Evolutionary conservation across 2,888 invertebrate genomes (phyloP).

Genomic region (Diarsia brunnea): DNA sequence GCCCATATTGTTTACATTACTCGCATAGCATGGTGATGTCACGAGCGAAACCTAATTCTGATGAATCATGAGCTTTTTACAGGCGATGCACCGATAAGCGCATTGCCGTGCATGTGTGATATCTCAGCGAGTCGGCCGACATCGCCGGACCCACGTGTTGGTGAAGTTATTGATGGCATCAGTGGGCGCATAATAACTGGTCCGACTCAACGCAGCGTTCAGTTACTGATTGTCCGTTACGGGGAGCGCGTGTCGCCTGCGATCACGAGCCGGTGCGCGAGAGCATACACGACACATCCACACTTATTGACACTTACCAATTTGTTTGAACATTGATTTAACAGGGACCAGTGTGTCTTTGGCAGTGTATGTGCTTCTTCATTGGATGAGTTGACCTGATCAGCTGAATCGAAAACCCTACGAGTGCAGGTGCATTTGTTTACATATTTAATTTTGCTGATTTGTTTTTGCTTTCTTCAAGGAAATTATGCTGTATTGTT

Average conservation of each 20-base stretch:
- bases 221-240: slow-evolving; percentile 87
- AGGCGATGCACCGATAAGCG: slow-evolving; percentile 88
- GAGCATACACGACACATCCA: slow-evolving; percentile 81
- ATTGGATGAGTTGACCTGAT: slow-evolving; percentile 78
- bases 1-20: slow-evolving; percentile 78
- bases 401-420: slow-evolving; percentile 77
- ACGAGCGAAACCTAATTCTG: slow-evolving; percentile 85
- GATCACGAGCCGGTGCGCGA: slow-evolving; percentile 81
- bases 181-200: slow-evolving; percentile 90
- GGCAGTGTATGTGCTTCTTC: slow-evolving; percentile 80
- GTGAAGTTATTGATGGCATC: slow-evolving; percentile 86
- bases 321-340: slow-evolving; percentile 72
- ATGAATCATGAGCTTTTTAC: slow-evolving; percentile 89
- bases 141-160: slow-evolving; percentile 86
- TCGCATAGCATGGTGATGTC: slow-evolving; percentile 85
- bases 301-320: slow-evolving; percentile 74
- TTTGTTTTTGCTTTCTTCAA: slow-evolving; percentile 69
- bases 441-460: slow-evolving; percentile 74
- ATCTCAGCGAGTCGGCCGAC: slow-evolving; percentile 73
- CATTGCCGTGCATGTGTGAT: slow-evolving; percentile 81
- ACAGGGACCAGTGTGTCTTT: slow-evolving; percentile 78
- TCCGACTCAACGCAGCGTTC: slow-evolving; percentile 83
- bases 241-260: slow-evolving; percentile 84
- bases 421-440: slow-evolving; percentile 88
- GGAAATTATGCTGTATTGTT: slow-evolving; percentile 51